These are phyloP conservation scores for Nasonia giraulti DNA, from an alignment of 1,140 invertebrate species.

Conservation along the genomic window DNA sequence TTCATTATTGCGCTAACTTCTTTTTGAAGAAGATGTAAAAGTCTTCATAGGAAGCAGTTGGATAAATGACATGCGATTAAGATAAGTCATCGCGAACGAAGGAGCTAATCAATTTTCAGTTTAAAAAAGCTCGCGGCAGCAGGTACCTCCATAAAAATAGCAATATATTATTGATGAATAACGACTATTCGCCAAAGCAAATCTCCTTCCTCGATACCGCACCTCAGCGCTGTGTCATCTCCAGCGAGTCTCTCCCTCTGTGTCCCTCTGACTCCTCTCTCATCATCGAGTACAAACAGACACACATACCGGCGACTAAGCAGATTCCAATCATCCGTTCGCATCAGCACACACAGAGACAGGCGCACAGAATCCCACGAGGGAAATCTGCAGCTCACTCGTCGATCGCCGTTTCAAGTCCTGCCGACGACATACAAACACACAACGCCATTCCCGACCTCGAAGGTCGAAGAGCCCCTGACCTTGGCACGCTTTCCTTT, in stretches of 20 bases:
- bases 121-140: too few species aligned
- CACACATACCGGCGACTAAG: neutral
- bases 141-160: too few species aligned
- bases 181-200: neutral
- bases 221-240: neutral
- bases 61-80: too few species aligned
- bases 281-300: neutral
- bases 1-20: neutral
- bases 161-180: neutral
- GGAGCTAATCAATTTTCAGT: too few species aligned
- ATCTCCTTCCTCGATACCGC: neutral
- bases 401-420: constrained; percentile 9
- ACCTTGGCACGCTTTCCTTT: constrained; percentile 65
- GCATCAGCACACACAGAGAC: neutral
- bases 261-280: too few species aligned
- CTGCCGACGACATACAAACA: constrained; percentile 5
- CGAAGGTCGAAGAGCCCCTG: constrained; percentile 56
- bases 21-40: neutral
- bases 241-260: too few species aligned
- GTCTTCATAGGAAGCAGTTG: neutral
- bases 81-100: too few species aligned
- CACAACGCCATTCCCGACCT: constrained; percentile 51
- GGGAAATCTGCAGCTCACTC: constrained; percentile 3
- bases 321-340: neutral
- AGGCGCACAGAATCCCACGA: neutral